Conservation (phyloP, 1,140 invertebrate genomes). For the Gonioctena quinquepunctata region DNA sequence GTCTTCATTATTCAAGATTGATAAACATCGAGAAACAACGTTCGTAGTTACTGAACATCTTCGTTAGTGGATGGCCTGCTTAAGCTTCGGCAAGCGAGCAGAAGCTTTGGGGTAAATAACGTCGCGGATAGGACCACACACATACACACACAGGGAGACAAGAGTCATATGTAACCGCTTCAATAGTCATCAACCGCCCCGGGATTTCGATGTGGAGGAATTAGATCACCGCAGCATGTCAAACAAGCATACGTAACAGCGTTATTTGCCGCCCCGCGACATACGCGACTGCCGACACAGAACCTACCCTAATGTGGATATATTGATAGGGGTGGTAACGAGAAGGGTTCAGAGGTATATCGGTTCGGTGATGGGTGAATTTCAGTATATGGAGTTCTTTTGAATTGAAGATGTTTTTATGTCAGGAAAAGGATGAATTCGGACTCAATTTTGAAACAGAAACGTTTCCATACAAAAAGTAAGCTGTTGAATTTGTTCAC, state of each 20-base stretch:
- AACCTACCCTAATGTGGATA: not conserved
- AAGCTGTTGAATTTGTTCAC: too few relatives aligned
- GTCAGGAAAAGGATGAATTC: too few relatives aligned
- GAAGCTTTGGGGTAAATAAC: not conserved
- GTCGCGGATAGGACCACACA: not conserved
- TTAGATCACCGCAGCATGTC: constrained; percentile 13
- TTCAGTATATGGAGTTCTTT: too few relatives aligned
- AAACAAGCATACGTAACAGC: constrained; percentile 10
- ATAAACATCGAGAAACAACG: too few relatives aligned
- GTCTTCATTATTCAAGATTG: too few relatives aligned
- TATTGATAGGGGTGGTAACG: not conserved
- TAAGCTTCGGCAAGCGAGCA: not conserved
- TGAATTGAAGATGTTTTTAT: too few relatives aligned
- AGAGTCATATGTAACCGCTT: constrained; percentile 11
- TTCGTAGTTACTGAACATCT: too few relatives aligned
- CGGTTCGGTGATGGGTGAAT: too few relatives aligned
- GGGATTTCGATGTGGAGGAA: constrained; percentile 2
- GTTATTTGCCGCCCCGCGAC: not conserved
- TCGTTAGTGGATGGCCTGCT: too few relatives aligned
- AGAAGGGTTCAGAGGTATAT: not conserved
- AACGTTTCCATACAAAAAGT: too few relatives aligned
- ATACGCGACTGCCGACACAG: not conserved
- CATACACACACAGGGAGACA: not conserved
- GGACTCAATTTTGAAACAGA: too few relatives aligned
- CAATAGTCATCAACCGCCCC: constrained; percentile 7